These are phyloP conservation scores for Micropoecilia bifurca DNA, from an alignment of 2,797 vertebrate species.

Conservation along the genomic window DNA sequence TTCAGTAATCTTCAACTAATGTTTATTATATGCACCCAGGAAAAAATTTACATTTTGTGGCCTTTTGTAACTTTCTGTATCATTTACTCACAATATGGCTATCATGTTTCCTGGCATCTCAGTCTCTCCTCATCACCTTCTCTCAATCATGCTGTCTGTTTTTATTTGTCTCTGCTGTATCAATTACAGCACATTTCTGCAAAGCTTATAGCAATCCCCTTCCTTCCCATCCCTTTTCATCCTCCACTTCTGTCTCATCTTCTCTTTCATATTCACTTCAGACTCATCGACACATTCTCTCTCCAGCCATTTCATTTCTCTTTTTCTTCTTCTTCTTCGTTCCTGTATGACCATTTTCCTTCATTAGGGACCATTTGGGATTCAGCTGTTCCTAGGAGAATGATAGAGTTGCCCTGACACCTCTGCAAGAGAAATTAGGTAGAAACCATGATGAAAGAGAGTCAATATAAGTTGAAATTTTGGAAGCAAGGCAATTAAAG, in stretches of 20 bases:
- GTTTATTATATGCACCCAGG: slow-evolving; percentile 15
- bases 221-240: background rate
- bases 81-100: slow-evolving; percentile 25
- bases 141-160: slow-evolving; percentile 47
- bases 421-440: slow-evolving; percentile 48
- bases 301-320: slow-evolving; percentile 31
- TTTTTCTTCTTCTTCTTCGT: slow-evolving; percentile 32
- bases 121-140: slow-evolving; percentile 32
- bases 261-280: slow-evolving; percentile 51
- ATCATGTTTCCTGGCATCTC: slow-evolving; percentile 25
- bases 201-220: slow-evolving; percentile 21
- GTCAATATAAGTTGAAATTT: slow-evolving; percentile 49
- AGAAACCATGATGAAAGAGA: slow-evolving; percentile 35
- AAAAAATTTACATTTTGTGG: slow-evolving; percentile 30
- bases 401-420: slow-evolving; percentile 50
- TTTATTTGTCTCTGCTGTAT: slow-evolving; percentile 42
- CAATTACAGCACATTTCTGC: slow-evolving; percentile 40
- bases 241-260: slow-evolving; percentile 27
- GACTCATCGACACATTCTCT: slow-evolving; percentile 56
- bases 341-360: slow-evolving; percentile 12
- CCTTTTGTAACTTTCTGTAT: slow-evolving; percentile 27
- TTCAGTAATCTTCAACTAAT: background rate
- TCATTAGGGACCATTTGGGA: slow-evolving; percentile 63
- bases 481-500: slow-evolving; percentile 37
- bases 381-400: slow-evolving; percentile 43